Percentiles rank a stretch among this genome's conserved stretches.
Conservation (phyloP, 2,113 vertebrate species). For the Myxocyprinus asiaticus region DNA sequence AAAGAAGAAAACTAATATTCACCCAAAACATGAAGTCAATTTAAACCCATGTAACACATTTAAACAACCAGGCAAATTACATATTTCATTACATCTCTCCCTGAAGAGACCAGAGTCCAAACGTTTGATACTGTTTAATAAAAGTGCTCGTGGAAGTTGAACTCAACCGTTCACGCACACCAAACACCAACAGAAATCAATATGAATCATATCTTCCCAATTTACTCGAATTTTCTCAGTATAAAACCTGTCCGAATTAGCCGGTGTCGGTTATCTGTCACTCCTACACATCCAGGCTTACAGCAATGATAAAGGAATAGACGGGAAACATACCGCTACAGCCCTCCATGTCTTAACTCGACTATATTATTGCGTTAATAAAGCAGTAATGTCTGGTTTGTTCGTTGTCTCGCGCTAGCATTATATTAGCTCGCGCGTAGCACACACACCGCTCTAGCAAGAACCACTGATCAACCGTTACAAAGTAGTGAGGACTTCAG, state of each 20-base stretch:
- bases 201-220: background rate
- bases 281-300: background rate
- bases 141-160: background rate
- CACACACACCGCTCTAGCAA: background rate
- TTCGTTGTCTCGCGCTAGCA: slow-evolving; percentile 2
- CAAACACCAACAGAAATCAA: background rate
- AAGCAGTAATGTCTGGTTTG: background rate
- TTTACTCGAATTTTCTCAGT: background rate
- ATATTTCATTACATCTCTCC: background rate
- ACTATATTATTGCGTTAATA: background rate
- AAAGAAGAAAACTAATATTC: background rate
- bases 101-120: slow-evolving; percentile 9
- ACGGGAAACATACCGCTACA: background rate
- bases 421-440: background rate
- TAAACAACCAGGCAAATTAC: background rate
- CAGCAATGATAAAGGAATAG: background rate
- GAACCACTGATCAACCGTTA: background rate
- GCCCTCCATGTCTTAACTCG: background rate
- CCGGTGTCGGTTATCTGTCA: background rate
- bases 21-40: background rate
- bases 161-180: background rate
- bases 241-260: background rate
- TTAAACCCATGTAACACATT: background rate
- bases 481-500: background rate
- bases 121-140: background rate